Base-by-base conservation (phyloP, 2,797 vertebrate genomes). In the Meda fulgida region DNA sequence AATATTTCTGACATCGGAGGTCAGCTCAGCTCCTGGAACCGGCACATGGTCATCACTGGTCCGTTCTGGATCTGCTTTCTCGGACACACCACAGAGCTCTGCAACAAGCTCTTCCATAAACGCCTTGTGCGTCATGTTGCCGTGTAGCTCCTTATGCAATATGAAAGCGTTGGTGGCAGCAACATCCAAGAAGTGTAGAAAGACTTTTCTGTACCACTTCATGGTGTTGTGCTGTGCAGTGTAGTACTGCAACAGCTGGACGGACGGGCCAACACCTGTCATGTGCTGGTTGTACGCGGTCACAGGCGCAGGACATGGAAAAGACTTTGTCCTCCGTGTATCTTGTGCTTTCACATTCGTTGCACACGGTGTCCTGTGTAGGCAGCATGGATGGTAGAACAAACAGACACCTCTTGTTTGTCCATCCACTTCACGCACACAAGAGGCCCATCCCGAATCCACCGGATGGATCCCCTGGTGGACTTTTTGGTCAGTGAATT, bases 151-250 rank as follows among this genome's bases (percentile, higher is more conserved):
- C 46, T 48, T 48, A 14, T 48, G 46, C 46, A 48, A 48, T 16
- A 48, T 48, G 46, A 48, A 48, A 16, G 46, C 46, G 0, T 48
- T 48, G 46, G 46, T 16, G 46, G 46, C 46, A 48, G 46, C 14
- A 48, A 48, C 46, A 4, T 48, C 46, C 80, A 89, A 51, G 19
- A 89, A 87, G 55, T 89, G 75, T 14, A 81, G 65, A 75, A 86
- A 89, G 26, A 89, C 31, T 18, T 70, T 87, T 9, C 14, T 51
- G 75, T 86, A 89, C 89, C 86, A 89, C 53, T 70, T 67, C 38
- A 31, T 58, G 5, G 72, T 78, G 36, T 78, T 87, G 70, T 82
- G 80, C 31, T 86, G 86, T 3, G 31, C n/a, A 4, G 81, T 84
- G 80, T 85, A 87, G 43, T 84, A 82, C 78, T 82, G 46, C 14